Percentiles rank a stretch among this genome's conserved stretches.
Conservation (phyloP, 2,113 vertebrate species). For the Xenopus tropicalis region UCB_Xtro_10.0 CM004443.2:85690001-85690500, state of each 20-base stretch:
- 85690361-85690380: conserved; percentile 63
- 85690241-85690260: conserved; percentile 91
- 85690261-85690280: conserved; percentile 99
- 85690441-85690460: conserved; percentile 92
- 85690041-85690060: conserved; percentile 51
- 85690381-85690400: conserved; percentile 64
- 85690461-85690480: conserved; percentile 89
- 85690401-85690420: conserved; percentile 72
- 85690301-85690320: conserved; percentile 99
- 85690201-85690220: conserved; percentile 83
- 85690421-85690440: conserved; percentile 84
- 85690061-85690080: conserved; percentile 78
- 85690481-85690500: conserved; percentile 61
- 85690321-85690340: conserved; percentile 99
- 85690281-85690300: conserved; percentile 76
- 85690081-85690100: conserved; percentile 81
- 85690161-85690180: conserved; percentile 87
- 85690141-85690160: conserved; percentile 80
- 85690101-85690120: conserved; percentile 72
- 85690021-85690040: too few species aligned
- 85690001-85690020: too few species aligned
- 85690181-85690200: conserved; percentile 73
- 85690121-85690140: conserved; percentile 78
- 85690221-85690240: conserved; percentile 95
- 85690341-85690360: conserved; percentile 70